These are phyloP conservation scores for Triplophysa siluroides DNA, from an alignment of 2,113 vertebrate species.

Conservation along the genomic window DNA sequence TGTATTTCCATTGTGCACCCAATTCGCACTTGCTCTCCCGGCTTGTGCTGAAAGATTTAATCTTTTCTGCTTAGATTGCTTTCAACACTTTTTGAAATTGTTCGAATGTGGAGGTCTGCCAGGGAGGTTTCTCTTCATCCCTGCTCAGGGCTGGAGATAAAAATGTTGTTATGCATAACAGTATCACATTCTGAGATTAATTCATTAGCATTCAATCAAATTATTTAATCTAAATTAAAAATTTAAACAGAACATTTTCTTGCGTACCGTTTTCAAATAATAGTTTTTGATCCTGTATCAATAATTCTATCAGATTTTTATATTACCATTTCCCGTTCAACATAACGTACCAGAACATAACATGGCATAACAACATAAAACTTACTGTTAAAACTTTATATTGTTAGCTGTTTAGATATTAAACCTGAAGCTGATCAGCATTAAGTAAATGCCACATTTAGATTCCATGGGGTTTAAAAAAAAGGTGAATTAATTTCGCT, in stretches of 20 bases:
- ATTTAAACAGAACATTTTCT: no score
- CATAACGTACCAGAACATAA: no score
- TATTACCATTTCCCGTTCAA: no score
- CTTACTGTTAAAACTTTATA: no score
- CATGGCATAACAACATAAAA: no score
- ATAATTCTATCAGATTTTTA: no score
- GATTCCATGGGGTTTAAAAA: background rate
- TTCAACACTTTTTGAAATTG: slow-evolving; percentile 87
- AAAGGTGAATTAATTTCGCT: background rate
- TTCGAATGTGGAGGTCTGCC: slow-evolving; percentile 74
- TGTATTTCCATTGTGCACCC: slow-evolving; percentile 70
- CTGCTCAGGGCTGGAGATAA: slow-evolving; percentile 19
- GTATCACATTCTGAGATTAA: background rate
- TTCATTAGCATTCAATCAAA: no score
- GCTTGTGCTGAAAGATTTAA: slow-evolving; percentile 77
- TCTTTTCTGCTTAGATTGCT: slow-evolving; percentile 79
- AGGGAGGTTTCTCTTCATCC: slow-evolving; percentile 40
- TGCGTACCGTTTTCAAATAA: no score
- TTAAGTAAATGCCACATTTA: background rate
- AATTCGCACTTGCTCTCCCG: slow-evolving; percentile 74
- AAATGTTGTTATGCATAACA: background rate
- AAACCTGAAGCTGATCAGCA: no score
- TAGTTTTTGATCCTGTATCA: no score
- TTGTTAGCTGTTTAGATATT: no score
- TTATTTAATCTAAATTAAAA: no score